Evolutionary conservation across 2,113 vertebrate species (phyloP).

Genomic region (Rhipidura dahli): DNA sequence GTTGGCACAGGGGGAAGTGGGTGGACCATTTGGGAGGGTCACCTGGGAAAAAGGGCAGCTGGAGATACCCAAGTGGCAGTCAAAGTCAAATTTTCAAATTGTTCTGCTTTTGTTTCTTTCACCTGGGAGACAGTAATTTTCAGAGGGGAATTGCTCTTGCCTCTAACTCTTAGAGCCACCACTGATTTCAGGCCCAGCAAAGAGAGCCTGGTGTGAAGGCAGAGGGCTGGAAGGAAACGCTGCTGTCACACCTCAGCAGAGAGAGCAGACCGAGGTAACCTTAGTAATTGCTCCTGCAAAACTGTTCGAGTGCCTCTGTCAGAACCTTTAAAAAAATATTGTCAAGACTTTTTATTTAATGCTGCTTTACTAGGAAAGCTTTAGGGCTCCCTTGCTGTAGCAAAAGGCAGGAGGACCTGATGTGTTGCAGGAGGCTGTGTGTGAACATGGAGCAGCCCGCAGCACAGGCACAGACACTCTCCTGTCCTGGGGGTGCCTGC

Average conservation of each 20-base stretch:
- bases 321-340: not conserved
- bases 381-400: not conserved
- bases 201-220: not conserved
- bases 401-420: not conserved
- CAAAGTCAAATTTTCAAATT: not conserved
- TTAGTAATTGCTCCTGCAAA: not conserved
- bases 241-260: accelerated
- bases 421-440: not conserved
- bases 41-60: not conserved
- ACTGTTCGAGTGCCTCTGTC: not conserved
- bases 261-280: not conserved
- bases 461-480: not conserved
- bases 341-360: not conserved
- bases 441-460: accelerated
- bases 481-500: not conserved
- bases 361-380: not conserved
- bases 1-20: accelerated
- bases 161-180: not conserved
- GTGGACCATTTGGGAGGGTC: accelerated
- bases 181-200: not conserved
- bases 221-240: not conserved
- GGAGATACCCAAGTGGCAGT: not conserved
- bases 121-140: not conserved
- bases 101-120: not conserved
- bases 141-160: not conserved